phyloP scores from a whole-genome alignment of 1,140 invertebrate species.

The Sinonovacula constricta region DNA sequence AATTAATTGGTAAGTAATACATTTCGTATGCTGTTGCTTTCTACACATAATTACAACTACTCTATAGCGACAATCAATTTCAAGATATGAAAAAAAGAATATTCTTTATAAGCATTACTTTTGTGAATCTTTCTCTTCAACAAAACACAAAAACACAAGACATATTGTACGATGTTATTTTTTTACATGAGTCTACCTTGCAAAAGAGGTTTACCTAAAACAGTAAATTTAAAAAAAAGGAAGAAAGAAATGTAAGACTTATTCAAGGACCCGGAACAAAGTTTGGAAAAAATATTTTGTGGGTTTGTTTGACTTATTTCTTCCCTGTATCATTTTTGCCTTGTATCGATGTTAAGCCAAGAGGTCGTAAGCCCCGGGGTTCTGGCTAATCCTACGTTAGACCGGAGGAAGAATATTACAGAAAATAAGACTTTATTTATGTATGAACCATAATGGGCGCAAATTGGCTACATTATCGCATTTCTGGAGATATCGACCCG shows the following conservation, averaged over 20 bases:
- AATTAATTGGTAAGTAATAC: too few species aligned
- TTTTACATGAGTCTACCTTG: neutral
- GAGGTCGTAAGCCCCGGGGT: neutral
- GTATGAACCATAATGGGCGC: slow-evolving; percentile 48
- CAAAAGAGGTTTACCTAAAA: neutral
- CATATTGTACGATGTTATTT: too few species aligned
- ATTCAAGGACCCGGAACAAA: neutral
- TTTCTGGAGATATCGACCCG: slow-evolving; percentile 31
- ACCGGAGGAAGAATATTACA: slow-evolving; percentile 1
- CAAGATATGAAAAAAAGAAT: too few species aligned
- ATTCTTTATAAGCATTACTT: too few species aligned
- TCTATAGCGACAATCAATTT: too few species aligned
- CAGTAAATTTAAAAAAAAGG: neutral
- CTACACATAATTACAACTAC: too few species aligned
- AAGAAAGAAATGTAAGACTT: neutral
- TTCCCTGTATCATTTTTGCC: neutral
- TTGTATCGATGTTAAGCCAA: neutral
- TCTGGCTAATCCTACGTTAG: neutral
- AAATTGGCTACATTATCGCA: slow-evolving; percentile 49
- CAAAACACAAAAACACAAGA: too few species aligned
- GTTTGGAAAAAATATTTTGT: neutral
- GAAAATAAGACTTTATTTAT: slow-evolving; percentile 47
- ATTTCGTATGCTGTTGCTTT: too few species aligned
- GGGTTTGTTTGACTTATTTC: neutral
- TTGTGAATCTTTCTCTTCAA: too few species aligned